phyloP scores from a whole-genome alignment of 2,888 invertebrate species.

The Pemphredon lugubris region DNA sequence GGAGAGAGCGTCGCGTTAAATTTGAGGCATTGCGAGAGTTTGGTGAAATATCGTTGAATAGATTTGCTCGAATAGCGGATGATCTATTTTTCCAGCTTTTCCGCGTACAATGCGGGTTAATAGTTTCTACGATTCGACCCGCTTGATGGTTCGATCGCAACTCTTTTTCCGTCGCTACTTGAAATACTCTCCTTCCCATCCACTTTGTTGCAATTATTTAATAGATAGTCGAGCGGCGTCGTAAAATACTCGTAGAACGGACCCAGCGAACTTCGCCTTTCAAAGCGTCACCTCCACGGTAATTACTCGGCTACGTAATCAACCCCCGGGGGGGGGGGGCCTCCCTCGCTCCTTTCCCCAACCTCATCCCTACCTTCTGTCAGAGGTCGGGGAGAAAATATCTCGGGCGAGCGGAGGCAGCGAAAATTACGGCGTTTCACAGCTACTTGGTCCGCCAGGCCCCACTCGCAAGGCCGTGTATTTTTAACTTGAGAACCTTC shows the following conservation, averaged over 20 bases:
- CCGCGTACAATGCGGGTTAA: no score
- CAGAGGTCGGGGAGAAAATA: neutral
- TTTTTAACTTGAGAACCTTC: constrained; percentile 75
- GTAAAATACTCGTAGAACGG: constrained; percentile 14
- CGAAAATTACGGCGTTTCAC: constrained; percentile 63
- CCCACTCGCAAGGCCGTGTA: constrained; percentile 68
- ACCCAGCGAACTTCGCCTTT: neutral
- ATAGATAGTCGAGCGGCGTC: constrained; percentile 15
- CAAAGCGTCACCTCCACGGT: constrained; percentile 8
- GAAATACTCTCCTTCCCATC: constrained; percentile 8
- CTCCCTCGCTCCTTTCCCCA: no score
- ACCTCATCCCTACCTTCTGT: no score
- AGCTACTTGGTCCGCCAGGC: constrained; percentile 48
- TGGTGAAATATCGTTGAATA: no score
- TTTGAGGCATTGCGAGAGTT: no score
- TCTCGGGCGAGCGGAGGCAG: constrained; percentile 20
- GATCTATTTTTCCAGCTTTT: no score
- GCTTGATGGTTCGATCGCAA: no score
- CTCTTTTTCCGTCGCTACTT: no score
- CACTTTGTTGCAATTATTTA: constrained; percentile 21
- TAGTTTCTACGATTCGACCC: no score
- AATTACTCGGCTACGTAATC: constrained; percentile 18
- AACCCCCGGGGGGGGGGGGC: neutral
- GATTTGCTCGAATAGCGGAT: no score
- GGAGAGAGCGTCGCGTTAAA: no score